A percentile compares a stretch with the other conserved stretches of the same genome.
phyloP scores from a whole-genome alignment of 2,888 invertebrate species.

The Neoaliturus tenellus region DNA sequence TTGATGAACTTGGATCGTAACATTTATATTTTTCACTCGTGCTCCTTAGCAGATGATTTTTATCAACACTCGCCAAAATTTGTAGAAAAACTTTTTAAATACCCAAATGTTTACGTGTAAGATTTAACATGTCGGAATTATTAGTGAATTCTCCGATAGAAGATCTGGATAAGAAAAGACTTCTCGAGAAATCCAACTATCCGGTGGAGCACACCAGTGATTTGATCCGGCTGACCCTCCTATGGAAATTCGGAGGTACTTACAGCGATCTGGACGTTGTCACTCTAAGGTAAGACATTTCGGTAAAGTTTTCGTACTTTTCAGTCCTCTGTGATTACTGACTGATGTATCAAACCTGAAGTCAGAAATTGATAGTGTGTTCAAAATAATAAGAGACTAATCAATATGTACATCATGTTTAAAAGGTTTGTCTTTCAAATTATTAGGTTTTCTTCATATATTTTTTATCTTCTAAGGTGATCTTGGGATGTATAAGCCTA shows the following conservation, averaged over 20 bases:
- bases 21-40: slow-evolving; percentile 19
- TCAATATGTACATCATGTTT: too few species aligned
- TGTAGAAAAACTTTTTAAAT: not conserved
- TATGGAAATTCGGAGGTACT: slow-evolving; percentile 43
- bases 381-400: too few species aligned
- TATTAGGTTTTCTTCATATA: too few species aligned
- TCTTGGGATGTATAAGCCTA: too few species aligned
- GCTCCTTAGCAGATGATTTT: not conserved
- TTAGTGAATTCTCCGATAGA: slow-evolving; percentile 5
- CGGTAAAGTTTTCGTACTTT: too few species aligned
- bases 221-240: not conserved
- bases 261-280: slow-evolving; percentile 45
- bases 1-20: slow-evolving; percentile 14
- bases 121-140: not conserved
- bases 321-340: too few species aligned
- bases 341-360: too few species aligned
- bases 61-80: slow-evolving; percentile 7
- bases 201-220: slow-evolving; percentile 46
- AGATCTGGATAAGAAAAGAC: not conserved
- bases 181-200: slow-evolving; percentile 26
- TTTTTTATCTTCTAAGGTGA: too few species aligned
- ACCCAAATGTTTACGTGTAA: slow-evolving; percentile 20
- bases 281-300: slow-evolving; percentile 28
- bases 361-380: too few species aligned
- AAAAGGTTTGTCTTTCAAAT: too few species aligned